A percentile compares a stretch with the other conserved stretches of the same genome.
Evolutionary conservation across 2,888 invertebrate species (phyloP).

Genomic region (Melanchra persicariae): DNA sequence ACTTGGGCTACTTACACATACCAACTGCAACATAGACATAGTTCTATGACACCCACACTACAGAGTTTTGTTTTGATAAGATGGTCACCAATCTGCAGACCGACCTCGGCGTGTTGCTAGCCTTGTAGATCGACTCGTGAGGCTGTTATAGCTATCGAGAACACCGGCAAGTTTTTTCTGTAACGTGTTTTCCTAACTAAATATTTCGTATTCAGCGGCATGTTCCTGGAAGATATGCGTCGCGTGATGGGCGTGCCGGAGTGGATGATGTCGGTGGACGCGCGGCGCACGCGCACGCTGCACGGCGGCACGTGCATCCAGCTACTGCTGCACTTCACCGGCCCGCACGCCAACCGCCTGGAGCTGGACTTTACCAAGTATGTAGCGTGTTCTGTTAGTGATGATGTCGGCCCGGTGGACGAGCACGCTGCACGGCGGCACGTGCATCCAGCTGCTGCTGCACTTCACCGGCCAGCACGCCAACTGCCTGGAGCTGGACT

Average conservation of each 20-base stretch:
- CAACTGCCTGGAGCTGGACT: conserved; percentile 94
- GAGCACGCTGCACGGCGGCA: conserved; percentile 93
- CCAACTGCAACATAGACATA: too few species aligned
- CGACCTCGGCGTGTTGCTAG: too few species aligned
- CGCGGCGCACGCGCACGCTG: conserved; percentile 94
- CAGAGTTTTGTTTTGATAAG: too few species aligned
- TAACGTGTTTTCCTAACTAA: neutral
- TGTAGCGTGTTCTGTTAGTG: too few species aligned
- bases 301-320: conserved; percentile 96
- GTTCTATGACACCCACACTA: too few species aligned
- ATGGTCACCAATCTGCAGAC: too few species aligned
- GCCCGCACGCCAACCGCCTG: conserved; percentile 94
- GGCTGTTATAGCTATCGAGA: too few species aligned
- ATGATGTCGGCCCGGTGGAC: conserved; percentile 95
- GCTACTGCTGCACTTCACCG: conserved; percentile 96
- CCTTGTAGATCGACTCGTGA: too few species aligned
- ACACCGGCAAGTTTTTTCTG: too few species aligned
- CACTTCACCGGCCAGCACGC: conserved; percentile 97
- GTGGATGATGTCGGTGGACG: conserved; percentile 97
- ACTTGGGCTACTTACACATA: too few species aligned
- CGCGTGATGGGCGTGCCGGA: conserved; percentile 96
- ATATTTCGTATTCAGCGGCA: conserved; percentile 90
- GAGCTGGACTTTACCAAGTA: conserved; percentile 94
- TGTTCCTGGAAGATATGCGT: conserved; percentile 95
- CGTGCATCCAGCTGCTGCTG: conserved; percentile 96